Base-by-base conservation (phyloP, 2,113 vertebrate genomes). In the Cardinalis cardinalis region DNA sequence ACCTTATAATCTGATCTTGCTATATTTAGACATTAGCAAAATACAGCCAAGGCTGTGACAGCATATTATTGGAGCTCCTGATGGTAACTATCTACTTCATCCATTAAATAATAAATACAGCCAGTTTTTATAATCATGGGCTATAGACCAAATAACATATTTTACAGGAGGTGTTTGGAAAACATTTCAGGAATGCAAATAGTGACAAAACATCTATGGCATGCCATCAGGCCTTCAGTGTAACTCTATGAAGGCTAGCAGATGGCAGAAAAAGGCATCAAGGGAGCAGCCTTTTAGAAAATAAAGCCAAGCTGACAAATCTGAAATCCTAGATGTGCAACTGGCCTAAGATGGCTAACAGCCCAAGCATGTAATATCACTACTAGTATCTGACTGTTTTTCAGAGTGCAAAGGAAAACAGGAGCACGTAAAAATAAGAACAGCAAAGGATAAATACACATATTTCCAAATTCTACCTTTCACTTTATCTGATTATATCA, bases 251-350 rank as follows among this genome's bases (percentile, higher is more conserved):
- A 91, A 84, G 56, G 48, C 26, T 81, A 92, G 56, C 85, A 94
- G 82, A 96, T 91, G 85, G 84, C 56, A 88, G 75, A 63, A 71
- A 91, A 84, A 74, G 19, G 38, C 52, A 88, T 41, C 72, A 49
- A 74, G 76, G 79, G 83, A 77, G 28, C 10, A 80, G 36, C 32
- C 32, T 78, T 73, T 90, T 56, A 49, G 32, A 88, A 72, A 94
- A 88, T 46, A 89, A 80, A 91, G 60, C 53, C 94, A 92, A 86
- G 36, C 1, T 84, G 85, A 86, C 58, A 92, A 61, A 91, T 84
- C 34, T 64, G 49, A 84, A 90, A 85, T 40, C 63, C 14, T 56
- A 92, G 78, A 74, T 88, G 44, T 74, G 52, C 40, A 64, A 68
- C 24, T 88, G 34, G 61, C 61, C 46, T 91, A 94, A 88, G 53